Conservation (phyloP, 1,140 invertebrate species). For the Hormaphis cornu region DNA sequence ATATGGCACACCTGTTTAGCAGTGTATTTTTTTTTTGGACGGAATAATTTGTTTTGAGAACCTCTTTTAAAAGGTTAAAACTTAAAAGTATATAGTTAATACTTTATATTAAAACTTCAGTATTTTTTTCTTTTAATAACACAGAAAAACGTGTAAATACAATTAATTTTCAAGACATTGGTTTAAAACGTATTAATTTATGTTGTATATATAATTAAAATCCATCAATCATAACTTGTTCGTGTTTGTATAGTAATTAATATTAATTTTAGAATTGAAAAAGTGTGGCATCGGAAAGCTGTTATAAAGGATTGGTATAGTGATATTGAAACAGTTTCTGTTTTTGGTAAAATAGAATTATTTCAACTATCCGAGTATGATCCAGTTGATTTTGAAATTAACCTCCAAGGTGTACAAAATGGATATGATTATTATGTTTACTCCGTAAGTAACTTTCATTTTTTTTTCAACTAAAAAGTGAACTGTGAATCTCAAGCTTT, state of each 20-base stretch:
- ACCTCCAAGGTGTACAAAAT: constrained; percentile 60
- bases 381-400: constrained; percentile 65
- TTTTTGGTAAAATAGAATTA: constrained; percentile 69
- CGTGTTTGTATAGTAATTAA: neutral
- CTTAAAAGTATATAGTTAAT: too few relatives aligned
- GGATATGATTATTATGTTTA: constrained; percentile 73
- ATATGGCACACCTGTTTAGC: too few relatives aligned
- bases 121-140: too few relatives aligned
- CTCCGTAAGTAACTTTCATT: constrained; percentile 48
- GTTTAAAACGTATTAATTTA: too few relatives aligned
- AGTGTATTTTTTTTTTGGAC: too few relatives aligned
- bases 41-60: too few relatives aligned
- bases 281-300: constrained; percentile 67
- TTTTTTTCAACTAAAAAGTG: neutral
- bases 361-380: constrained; percentile 78
- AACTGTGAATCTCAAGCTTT: neutral
- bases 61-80: too few relatives aligned
- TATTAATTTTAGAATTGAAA: constrained; percentile 46
- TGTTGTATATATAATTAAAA: too few relatives aligned
- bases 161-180: too few relatives aligned
- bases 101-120: too few relatives aligned
- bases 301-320: constrained; percentile 79
- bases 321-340: constrained; percentile 54
- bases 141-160: too few relatives aligned
- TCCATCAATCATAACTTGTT: too few relatives aligned